Base-by-base conservation (phyloP, 2,797 vertebrate species). In the Microctenopoma steveboyesi region DNA sequence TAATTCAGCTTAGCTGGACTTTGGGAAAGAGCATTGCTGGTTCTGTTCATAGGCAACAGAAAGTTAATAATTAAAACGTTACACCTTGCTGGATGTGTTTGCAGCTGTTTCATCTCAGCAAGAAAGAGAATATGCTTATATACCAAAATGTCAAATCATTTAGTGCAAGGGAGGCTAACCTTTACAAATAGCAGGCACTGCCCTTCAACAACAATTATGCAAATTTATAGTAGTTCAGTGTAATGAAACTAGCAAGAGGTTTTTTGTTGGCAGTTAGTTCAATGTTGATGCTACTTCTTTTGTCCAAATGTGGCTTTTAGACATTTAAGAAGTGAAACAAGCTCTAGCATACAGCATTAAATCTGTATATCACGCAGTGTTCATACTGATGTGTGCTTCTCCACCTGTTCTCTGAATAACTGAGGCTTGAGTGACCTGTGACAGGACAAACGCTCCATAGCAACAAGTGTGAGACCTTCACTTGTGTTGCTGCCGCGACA, bases 401-500 rank as follows among this genome's bases (percentile, higher is more conserved):
- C 18, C 18, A 18, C 18, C 18, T 18, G 18, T 57, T 40, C 37
- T 33, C 43, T 37, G 30, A 55, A 42, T 37, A 37, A 56, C 39
- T n/a, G 8, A 53, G 43, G 55, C 56, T 69, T 15, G 49, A 56
- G 45, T 70, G 43, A 37, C 33, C 33, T 30, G 8, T 37, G 6
- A 25, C 55, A 67, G 46, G 51, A 59, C 59, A 67, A 81, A 45
- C 12, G 4, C 25, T 48, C 63, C 67, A 47, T 63, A 27, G 72
- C 58, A 80, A 82, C 69, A 67, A 67, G 14, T 56, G 69, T 51
- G 48, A 65, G 75, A 64, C 71, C 64, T 69, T 76, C 39, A 13
- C 16, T 69, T 22, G 10, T 22, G 58, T n/a, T 30, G 28, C 43
- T 47, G 42, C 42, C 14, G 2, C 16, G 42, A 43, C 14, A 43